Conservation (phyloP, 2,113 vertebrate genomes). For the Leptobrachium ailaonicum region DNA sequence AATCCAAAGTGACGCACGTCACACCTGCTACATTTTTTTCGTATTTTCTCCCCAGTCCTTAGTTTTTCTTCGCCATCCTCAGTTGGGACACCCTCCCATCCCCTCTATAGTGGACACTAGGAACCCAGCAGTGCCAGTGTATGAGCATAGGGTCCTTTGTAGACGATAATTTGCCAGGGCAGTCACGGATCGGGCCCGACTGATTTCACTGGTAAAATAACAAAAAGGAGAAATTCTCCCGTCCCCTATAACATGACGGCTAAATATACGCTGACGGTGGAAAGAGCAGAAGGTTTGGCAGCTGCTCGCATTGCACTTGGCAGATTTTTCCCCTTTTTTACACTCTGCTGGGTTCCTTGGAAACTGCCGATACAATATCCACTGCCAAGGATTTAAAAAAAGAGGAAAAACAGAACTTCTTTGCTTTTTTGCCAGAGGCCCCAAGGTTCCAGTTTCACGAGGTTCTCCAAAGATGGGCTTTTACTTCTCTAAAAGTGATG, state of each 20-base stretch:
- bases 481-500: background rate
- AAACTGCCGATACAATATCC: background rate
- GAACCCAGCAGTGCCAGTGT: too few species aligned
- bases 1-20: too few species aligned
- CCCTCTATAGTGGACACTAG: too few species aligned
- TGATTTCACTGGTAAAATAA: too few species aligned
- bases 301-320: background rate
- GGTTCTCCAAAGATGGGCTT: background rate
- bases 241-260: background rate
- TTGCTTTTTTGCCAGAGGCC: background rate
- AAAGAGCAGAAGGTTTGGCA: background rate
- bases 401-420: constrained; percentile 18
- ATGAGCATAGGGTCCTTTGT: too few species aligned
- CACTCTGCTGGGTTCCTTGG: background rate
- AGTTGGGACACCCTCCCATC: too few species aligned
- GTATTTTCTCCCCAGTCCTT: too few species aligned
- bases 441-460: background rate
- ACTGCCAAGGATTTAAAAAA: constrained; percentile 4
- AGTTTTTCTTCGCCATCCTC: too few species aligned
- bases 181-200: too few species aligned
- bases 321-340: background rate
- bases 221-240: background rate
- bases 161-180: too few species aligned
- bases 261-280: background rate
- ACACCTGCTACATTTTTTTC: too few species aligned